Evolutionary conservation across 53 echinoderm and acorn worm genomes (phyloP).

Genomic region (Echinometra lucunter): DNA sequence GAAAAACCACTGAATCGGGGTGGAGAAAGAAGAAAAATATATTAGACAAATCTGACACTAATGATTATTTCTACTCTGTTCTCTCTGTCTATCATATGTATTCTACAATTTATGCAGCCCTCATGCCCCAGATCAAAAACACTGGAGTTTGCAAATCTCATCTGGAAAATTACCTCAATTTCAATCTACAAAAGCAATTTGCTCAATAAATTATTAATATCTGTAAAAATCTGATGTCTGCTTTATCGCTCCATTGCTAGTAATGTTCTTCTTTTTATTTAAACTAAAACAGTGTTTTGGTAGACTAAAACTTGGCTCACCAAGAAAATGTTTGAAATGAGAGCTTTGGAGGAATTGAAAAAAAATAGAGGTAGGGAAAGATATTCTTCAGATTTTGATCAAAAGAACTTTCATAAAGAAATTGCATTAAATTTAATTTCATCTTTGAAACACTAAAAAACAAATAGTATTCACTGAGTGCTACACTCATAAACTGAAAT

Average conservation of each 20-base stretch:
- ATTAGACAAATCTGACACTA: conserved; percentile 29
- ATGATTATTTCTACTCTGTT: not conserved
- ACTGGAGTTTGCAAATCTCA: not conserved
- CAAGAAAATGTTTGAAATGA: conserved; percentile 22
- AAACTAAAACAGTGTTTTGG: not conserved
- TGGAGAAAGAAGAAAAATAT: conserved; percentile 48
- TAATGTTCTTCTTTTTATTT: not conserved
- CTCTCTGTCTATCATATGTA: not conserved
- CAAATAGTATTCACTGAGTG: not conserved
- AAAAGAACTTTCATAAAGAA: conserved; percentile 9
- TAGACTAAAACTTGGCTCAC: conserved; percentile 7
- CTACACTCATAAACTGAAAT: not conserved
- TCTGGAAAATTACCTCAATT: conserved; percentile 46
- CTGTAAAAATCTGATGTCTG: not conserved
- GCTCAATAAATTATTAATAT: conserved; percentile 24
- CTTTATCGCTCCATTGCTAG: not conserved
- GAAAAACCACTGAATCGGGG: conserved; percentile 21
- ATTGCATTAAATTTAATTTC: not conserved
- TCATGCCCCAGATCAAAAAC: not conserved
- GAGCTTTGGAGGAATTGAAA: conserved; percentile 21
- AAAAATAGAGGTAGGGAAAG: conserved; percentile 9
- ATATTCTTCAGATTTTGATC: not conserved
- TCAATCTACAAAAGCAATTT: not conserved
- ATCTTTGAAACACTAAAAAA: not conserved
- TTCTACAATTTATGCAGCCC: not conserved